Evolutionary conservation across 2,888 invertebrate species (phyloP).

Genomic region (Thelaira solivaga): DNA sequence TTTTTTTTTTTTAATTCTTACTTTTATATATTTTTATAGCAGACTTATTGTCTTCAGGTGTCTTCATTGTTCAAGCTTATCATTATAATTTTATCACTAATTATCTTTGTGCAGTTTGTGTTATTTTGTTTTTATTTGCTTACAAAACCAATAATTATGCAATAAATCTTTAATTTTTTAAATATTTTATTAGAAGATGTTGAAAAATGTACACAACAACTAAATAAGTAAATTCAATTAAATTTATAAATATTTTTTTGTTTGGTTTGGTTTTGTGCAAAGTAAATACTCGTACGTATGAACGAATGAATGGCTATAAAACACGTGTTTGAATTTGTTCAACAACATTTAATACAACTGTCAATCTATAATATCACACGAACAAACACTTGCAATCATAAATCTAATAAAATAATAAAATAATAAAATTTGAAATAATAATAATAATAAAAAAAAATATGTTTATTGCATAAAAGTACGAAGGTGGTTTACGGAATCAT

Average conservation of each 20-base stretch:
- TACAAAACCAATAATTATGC: conserved; percentile 57
- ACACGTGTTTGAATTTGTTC: conserved; percentile 60
- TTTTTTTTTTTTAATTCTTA: not conserved
- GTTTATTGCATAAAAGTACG: no score
- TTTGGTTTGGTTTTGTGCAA: no score
- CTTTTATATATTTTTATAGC: not conserved
- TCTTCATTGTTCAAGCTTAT: conserved; percentile 43
- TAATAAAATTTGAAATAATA: conserved; percentile 8
- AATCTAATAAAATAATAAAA: conserved; percentile 37
- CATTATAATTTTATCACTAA: conserved; percentile 50
- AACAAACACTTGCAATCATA: conserved; percentile 55
- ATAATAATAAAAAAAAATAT: conserved; percentile 16
- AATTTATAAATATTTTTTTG: conserved; percentile 20
- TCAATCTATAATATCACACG: conserved; percentile 50
- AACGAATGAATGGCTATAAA: conserved; percentile 37
- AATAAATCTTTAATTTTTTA: conserved; percentile 57
- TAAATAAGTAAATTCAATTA: conserved; percentile 61
- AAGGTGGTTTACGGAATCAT: not conserved
- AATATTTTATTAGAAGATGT: conserved; percentile 42
- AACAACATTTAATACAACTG: conserved; percentile 52
- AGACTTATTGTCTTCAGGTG: conserved; percentile 50
- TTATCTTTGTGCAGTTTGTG: conserved; percentile 33
- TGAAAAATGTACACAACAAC: conserved; percentile 39
- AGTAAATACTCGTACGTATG: no score
- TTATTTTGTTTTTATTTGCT: conserved; percentile 17